Evolutionary conservation across 2,113 vertebrate genomes (phyloP), one percentile per base, ranked within the genome.

Genomic region (Thinocorus orbignyianus): DNA sequence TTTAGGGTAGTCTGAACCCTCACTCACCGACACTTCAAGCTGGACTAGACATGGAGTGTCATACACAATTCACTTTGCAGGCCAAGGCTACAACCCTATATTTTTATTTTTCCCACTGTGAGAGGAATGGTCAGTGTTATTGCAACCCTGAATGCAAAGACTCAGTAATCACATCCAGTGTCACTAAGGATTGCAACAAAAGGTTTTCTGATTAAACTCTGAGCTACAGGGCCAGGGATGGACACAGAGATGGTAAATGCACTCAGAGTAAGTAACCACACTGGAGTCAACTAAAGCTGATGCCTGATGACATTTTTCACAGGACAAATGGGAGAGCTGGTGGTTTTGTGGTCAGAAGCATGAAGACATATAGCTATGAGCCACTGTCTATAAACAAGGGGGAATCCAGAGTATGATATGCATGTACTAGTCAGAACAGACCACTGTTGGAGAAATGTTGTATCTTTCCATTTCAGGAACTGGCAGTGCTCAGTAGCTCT

Each of bases 21-120:
- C 46, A 66, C 46, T 35, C 49, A 46, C 9, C 0, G 0, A 33
- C 37, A 12, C 37, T 77, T 73, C 4, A 3, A 24, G 33, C 46
- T 78, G 49, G 20, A 58, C 26, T 24, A 13, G 70, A 60, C 15
- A 18, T 7, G 22, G 71, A 55, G 26, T 35, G 35, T 52, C 61
- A 71, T 15, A 33, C 2, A 49, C 23, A 35, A 37, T 41, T 72
- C 31, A 35, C 44, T 88, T 46, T 51, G 55, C 65, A 79, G 18
- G 46, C 11, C 33, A 65, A 51, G 20, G 33, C n/a, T 61, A 58
- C 24, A 41, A 70, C 17, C 20, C n/a, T 41, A 2, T 33, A 24
- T 3, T 18, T 33, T 30, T 2, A 13, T 64, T 39, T 44, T 11
- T 16, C 31, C 26, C 15, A 6, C 9, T 37, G 3, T 48, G 51